Evolutionary conservation across 2,888 invertebrate species (phyloP).

Genomic region (Microctonus aethiopoides): DNA sequence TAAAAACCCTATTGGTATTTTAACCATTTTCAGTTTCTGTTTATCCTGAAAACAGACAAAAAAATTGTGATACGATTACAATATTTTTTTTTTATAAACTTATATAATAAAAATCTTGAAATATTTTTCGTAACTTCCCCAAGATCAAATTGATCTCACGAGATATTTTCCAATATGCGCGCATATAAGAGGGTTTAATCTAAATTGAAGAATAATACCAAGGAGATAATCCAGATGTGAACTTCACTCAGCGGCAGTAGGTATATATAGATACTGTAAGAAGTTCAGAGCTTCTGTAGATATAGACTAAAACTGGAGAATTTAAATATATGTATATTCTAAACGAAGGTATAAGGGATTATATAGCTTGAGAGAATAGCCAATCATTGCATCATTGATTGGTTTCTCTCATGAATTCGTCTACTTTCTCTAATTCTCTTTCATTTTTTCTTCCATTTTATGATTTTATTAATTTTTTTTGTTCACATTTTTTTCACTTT

Average conservation of each 20-base stretch:
- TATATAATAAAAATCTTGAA: too few species aligned
- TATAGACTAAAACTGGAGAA: conserved; percentile 30
- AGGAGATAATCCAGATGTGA: conserved; percentile 42
- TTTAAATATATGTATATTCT: conserved; percentile 44
- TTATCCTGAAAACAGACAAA: too few species aligned
- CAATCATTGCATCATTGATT: conserved; percentile 36
- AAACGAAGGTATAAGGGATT: conserved; percentile 29
- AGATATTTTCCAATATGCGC: conserved; percentile 38
- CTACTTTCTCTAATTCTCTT: too few species aligned
- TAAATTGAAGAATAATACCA: conserved; percentile 50
- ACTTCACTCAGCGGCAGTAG: conserved; percentile 26
- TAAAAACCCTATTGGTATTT: too few species aligned
- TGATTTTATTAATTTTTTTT: conserved; percentile 35
- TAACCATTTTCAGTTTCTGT: too few species aligned
- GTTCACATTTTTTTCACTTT: neutral
- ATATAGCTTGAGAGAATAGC: conserved; percentile 26
- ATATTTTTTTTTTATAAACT: too few species aligned
- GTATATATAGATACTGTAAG: neutral
- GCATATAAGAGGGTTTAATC: conserved; percentile 44
- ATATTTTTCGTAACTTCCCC: neutral
- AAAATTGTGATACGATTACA: conserved; percentile 16
- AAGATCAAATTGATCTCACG: conserved; percentile 17
- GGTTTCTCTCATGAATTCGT: conserved; percentile 28
- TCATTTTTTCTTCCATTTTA: neutral
- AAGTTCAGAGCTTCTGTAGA: conserved; percentile 5